A percentile compares a stretch with the other conserved stretches of the same genome.
Evolutionary conservation across 2,888 invertebrate species (phyloP).

Genomic region (Arctia plantaginis): DNA sequence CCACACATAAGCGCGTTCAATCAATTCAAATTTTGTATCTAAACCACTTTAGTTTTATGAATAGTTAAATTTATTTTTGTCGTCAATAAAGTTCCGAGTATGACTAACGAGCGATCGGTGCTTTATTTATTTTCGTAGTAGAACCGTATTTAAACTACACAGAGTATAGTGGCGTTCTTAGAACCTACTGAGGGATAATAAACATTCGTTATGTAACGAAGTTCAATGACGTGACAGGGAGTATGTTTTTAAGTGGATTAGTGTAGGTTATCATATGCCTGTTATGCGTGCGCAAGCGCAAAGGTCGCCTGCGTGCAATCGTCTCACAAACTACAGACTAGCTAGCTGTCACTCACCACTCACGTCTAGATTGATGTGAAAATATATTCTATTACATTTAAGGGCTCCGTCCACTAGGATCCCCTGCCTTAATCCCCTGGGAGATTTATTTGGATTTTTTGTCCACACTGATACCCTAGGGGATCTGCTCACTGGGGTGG

Average conservation of each 20-base stretch:
- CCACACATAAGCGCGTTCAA: slow-evolving; percentile 45
- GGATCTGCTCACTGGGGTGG: too few relatives aligned
- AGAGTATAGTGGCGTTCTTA: slow-evolving; percentile 37
- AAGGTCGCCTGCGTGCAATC: slow-evolving; percentile 66
- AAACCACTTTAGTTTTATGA: slow-evolving; percentile 50
- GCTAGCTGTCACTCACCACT: slow-evolving; percentile 59
- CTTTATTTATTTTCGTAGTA: slow-evolving; percentile 49
- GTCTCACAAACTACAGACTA: slow-evolving; percentile 56
- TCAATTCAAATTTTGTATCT: slow-evolving; percentile 53
- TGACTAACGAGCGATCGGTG: slow-evolving; percentile 40
- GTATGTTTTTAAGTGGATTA: slow-evolving; percentile 70
- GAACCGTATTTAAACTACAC: slow-evolving; percentile 30
- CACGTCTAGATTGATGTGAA: slow-evolving; percentile 47
- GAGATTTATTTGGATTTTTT: too few relatives aligned
- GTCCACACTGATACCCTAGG: too few relatives aligned
- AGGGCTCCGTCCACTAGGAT: too few relatives aligned
- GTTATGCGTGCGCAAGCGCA: slow-evolving; percentile 64
- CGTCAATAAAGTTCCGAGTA: slow-evolving; percentile 50
- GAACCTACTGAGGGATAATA: slow-evolving; percentile 41
- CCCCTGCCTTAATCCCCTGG: too few relatives aligned
- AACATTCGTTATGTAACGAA: slow-evolving; percentile 48
- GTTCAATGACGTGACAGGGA: slow-evolving; percentile 61
- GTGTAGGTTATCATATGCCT: slow-evolving; percentile 70
- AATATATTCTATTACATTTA: slow-evolving; percentile 37
- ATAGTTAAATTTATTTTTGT: slow-evolving; percentile 53